Evolutionary conservation across 2,113 vertebrate genomes (phyloP), one percentile per base, ranked within the genome.

Genomic region (Channa maculata): DNA sequence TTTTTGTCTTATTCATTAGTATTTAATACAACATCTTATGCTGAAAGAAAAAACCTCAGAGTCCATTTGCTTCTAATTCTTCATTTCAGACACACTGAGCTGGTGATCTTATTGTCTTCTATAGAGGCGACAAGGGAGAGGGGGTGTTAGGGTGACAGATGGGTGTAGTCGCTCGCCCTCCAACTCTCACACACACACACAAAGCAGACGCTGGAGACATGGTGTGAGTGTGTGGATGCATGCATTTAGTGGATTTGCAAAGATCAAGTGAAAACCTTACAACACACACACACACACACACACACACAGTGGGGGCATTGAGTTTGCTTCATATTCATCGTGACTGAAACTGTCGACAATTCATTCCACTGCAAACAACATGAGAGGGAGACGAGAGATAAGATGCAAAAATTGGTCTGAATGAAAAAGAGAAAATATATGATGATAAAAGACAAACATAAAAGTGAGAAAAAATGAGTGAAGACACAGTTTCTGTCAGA

Each of bases 211-310:
- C 68, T 83, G 76, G 72, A 62, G 79, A 84, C 82, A 33, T 46
- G 60, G 59, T 75, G 80, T 66, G 83, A 69, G 59, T 84, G 83
- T 89, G 88, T 72, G 78, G 65, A 75, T 59, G 83, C 66, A 89
- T 89, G 80, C 57, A 75, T 84, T 84, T 53, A 51, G 80, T 70
- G 83, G 88, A 89, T 87, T 87, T 89, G 77, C 64, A 77, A 65
- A 87, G 85, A 83, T 85, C 71, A 77, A 76, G 63, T 75, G 36
- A 62, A 53, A 72, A 51, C 62, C 76, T 71, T 6, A 24, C 44
- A 43, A 61, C 39, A 6, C 64, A 8, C 55, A 61, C 50, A 71
- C 71, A 58, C 58, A 54, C 65, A 13, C 57, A 52, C 43, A 60
- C 8, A 5, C 13, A 3, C 38, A 8, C 11, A 38, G 51, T 2